Evolutionary conservation across 2,113 vertebrate species (phyloP).

Genomic region (Mastomys coucha): DNA sequence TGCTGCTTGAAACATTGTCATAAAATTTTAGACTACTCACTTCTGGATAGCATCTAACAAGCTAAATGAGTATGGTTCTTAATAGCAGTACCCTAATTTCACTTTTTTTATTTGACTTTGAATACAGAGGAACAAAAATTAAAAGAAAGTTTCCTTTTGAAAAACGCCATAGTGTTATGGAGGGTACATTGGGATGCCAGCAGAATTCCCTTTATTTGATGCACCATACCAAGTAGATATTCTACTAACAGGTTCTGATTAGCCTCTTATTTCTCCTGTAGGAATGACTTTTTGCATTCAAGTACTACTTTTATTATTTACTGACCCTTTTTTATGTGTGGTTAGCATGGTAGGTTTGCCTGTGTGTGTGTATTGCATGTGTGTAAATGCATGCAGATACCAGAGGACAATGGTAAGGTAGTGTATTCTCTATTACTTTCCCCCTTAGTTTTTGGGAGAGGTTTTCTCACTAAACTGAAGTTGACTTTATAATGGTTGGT

Average conservation of each 20-base stretch:
- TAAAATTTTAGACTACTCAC: neutral
- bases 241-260: neutral
- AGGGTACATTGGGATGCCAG: neutral
- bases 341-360: neutral
- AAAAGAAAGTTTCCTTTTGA: neutral
- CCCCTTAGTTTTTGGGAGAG: neutral
- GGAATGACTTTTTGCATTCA: neutral
- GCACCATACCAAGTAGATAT: neutral
- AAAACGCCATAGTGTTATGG: neutral
- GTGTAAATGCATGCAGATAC: neutral
- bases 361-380: neutral
- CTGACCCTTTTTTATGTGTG: neutral
- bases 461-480: neutral
- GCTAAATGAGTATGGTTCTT: neutral
- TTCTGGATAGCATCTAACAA: neutral
- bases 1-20: neutral
- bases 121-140: neutral
- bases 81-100: neutral
- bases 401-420: neutral
- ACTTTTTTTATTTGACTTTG: constrained; percentile 7
- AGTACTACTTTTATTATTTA: neutral
- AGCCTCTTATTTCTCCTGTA: neutral
- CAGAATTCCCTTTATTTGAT: neutral
- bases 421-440: too few species aligned
- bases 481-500: neutral